Evolutionary conservation across 2,113 vertebrate genomes (phyloP), one percentile per base, ranked within the genome.

Genomic region (Eublepharis macularius): DNA sequence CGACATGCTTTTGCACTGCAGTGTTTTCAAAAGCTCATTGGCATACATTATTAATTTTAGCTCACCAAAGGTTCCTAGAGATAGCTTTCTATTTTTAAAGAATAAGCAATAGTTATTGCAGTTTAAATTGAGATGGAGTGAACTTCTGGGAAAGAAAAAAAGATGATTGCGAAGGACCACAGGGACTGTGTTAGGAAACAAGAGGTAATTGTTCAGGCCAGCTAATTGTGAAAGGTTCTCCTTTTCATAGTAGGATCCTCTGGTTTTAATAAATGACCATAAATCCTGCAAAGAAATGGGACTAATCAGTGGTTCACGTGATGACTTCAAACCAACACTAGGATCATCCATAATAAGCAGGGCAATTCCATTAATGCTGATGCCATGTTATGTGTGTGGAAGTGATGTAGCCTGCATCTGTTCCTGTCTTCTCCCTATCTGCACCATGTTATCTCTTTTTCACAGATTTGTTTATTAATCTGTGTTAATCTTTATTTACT

Each of bases 1-100:
- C 79, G 79, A 90, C 0, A 0, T 83, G 9, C 0, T 87, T 91
- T 92, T 87, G 4, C 0, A 89, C 45, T 78, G 65, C 70, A 90
- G 4, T 2, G 16, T 92, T 92, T 87, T 84, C 74, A 89, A 84
- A 85, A 91, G 84, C 14, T 85, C 76, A 6, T 32, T 47, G 32
- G 6, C 11, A 68, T 93, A n/a, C 81, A 82, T 91, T 91, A 92
- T 91, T 93, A 90, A 91, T 91, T 6, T 1, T 65, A 32, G 12
- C 47, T 87, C 77, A 91, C 47, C 68, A 89, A 63, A 85, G 32
- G 0, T 81, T 92, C 87, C 90, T 76, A 93, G 83, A 86, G 34
- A 82, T 49, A 17, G 74, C 51, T 92, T 80, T 92, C 7, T 82
- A 74, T 86, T 85, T 89, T 88, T 66, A 83, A 89, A 90, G 29